A percentile compares a stretch with the other conserved stretches of the same genome.
Evolutionary conservation across 2,797 vertebrate genomes (phyloP).

Genomic region (Luscinia luscinia): DNA sequence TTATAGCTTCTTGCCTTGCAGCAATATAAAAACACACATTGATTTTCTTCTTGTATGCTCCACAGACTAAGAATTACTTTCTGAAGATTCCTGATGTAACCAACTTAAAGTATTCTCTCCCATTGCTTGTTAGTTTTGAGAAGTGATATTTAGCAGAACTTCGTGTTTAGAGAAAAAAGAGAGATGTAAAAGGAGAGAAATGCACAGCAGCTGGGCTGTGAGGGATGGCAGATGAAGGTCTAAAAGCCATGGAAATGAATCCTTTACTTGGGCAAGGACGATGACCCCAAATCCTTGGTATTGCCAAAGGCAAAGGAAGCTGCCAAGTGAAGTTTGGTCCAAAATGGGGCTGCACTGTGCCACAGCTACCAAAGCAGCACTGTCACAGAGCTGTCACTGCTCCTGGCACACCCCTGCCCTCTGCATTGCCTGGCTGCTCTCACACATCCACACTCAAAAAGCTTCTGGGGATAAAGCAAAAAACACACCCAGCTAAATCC

Average conservation of each 20-base stretch:
- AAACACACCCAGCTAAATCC: not conserved
- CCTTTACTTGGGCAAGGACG: not conserved
- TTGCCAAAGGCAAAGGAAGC: not conserved
- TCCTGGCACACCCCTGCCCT: not conserved
- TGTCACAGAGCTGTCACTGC: not conserved
- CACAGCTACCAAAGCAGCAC: not conserved
- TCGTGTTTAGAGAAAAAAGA: not conserved
- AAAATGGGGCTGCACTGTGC: not conserved
- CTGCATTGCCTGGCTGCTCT: not conserved
- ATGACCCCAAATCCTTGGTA: not conserved
- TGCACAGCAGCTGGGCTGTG: not conserved
- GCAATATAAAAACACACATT: not conserved
- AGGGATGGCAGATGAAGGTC: not conserved
- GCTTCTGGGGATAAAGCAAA: not conserved
- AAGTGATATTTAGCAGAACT: not conserved
- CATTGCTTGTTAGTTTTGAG: not conserved
- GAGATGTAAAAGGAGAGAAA: not conserved
- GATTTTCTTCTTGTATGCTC: not conserved
- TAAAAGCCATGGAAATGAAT: not conserved
- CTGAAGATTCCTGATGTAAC: not conserved
- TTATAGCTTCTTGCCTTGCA: not conserved
- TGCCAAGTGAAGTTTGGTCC: not conserved
- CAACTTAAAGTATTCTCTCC: not conserved
- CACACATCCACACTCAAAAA: not conserved
- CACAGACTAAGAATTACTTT: not conserved